Base-by-base conservation (phyloP, 2,113 vertebrate genomes). In the Syngnathoides biaculeatus region DNA sequence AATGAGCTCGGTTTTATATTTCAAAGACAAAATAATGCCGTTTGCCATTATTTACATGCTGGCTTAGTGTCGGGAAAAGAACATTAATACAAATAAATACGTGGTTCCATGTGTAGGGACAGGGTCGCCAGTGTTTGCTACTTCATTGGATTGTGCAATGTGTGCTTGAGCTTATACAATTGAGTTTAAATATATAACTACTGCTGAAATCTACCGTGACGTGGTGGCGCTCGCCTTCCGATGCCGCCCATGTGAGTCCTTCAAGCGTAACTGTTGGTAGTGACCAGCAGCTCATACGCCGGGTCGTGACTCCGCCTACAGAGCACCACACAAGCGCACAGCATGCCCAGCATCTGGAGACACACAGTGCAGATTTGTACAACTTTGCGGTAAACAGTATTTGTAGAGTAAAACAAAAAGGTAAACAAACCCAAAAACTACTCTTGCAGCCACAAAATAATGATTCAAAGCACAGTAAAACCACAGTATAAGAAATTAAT, bases 211-310 rank as follows among this genome's bases (percentile, higher is more conserved):
- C 87, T 85, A 86, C 66, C 80, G 84, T 85, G 85, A 82, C 65
- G 63, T 72, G 73, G 56, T 64, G 85, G 80, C 10, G 67, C 66
- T 79, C 71, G 69, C 70, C 67, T 69, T 73, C 40, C 55, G 48
- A 65, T 67, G 69, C 38, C 61, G 62, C 43, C 40, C 15, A 58
- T 10, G n/a, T 7, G 59, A 24, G 3, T 22, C 69, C 73, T 79
- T 93, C 93, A 99, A 50, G 96, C 95, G 2, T 98, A 97, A 84
- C 93, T 97, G 73, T 95, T 95, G 0, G 95, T 94, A 4, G 94
- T 94, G 88, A 99, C 94, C 85, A 99, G 95, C 53, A 98, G 94
- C 79, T 99, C 95, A 0, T 98, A 99, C 0, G 95, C 96, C 39
- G 96, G 97, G 68, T 99, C 96, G 45, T 95, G 92, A 85, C 93